Evolutionary conservation across 2,797 vertebrate species (phyloP), one percentile per base, ranked within the genome.

Genomic region (Manis javanica): DNA sequence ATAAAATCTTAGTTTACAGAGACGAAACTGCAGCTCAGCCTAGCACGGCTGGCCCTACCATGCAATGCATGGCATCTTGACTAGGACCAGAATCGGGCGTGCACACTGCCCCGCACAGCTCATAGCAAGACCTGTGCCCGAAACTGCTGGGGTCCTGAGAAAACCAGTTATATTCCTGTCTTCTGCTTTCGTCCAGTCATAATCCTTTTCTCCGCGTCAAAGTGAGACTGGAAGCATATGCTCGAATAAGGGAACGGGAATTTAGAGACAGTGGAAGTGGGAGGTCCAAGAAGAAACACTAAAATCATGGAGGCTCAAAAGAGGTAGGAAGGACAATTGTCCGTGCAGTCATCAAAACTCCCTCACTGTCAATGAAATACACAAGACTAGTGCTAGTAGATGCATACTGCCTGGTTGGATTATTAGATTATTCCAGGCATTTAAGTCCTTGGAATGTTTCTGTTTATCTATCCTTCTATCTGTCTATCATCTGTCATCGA

Each of bases 301-400:
- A n/a, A 96, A 83, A 74, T 78, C 14, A 64, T 9, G 92, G 72
- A 77, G 8, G 5, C 16, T 96, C n/a, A 78, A 79, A 86, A 77
- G 24, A 21, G 1, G 57, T 61, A 37, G 12, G 31, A 55, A 34
- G 69, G 11, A 78, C 24, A 57, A n/a, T n/a, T 61, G 2, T 37
- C 8, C 42, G 77, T 9, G 59, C 16, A 71, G 49, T 69, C 13
- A 14, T 78, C 29, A 78, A 37, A 88, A 39, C 26, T 49, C 14
- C 23, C 18, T 9, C 57, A 64, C 24, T 49, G 2, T 66, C 37
- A 63, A 5, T 55, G 37, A 85, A 55, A 66, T 63, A 61, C 23
- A 2, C 3, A 51, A 31, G 10, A 84, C 11, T 78, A 29, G 51
- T 2, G 4, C 63, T 23, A 69, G 13, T 57, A 68, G 69, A 26